phyloP scores from a whole-genome alignment of 2,797 vertebrate genomes.

The Labroides dimidiatus region DNA sequence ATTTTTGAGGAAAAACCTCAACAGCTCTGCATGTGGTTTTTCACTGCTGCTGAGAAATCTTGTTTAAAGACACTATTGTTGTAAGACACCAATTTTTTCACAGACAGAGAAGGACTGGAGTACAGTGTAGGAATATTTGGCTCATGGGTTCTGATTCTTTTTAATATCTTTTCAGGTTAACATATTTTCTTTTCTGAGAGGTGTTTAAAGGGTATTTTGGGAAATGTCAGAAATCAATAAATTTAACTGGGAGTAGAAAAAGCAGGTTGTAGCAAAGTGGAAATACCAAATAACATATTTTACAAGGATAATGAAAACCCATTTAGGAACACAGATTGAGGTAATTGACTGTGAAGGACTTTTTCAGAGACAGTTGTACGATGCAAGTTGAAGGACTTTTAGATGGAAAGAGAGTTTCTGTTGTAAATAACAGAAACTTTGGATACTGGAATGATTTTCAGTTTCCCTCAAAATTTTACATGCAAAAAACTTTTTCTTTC shows the following conservation, averaged over 20 bases:
- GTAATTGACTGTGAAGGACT: not conserved
- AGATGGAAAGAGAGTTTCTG: no score
- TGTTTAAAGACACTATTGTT: constrained; percentile 50
- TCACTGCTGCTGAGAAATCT: constrained; percentile 49
- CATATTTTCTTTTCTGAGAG: constrained; percentile 9
- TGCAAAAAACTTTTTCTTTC: no score
- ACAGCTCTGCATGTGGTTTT: constrained; percentile 42
- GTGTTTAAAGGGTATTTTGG: constrained; percentile 41
- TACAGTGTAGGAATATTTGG: constrained; percentile 35
- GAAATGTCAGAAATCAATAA: constrained; percentile 39
- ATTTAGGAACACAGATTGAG: not conserved
- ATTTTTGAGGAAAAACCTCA: constrained; percentile 54
- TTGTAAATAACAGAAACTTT: not conserved
- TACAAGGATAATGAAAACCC: constrained; percentile 10
- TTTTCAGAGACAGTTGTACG: not conserved
- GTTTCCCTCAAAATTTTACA: no score
- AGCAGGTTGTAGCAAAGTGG: constrained; percentile 26
- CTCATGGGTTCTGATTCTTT: constrained; percentile 31
- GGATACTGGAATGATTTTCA: not conserved
- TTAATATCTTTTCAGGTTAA: constrained; percentile 21
- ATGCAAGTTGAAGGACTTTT: no score
- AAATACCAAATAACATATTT: constrained; percentile 13
- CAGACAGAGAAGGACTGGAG: constrained; percentile 23
- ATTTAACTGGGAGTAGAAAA: constrained; percentile 33
- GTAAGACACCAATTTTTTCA: constrained; percentile 48